These are phyloP conservation scores for Probosciger aterrimus DNA, from an alignment of 2,113 vertebrate species.

Conservation along the genomic window DNA sequence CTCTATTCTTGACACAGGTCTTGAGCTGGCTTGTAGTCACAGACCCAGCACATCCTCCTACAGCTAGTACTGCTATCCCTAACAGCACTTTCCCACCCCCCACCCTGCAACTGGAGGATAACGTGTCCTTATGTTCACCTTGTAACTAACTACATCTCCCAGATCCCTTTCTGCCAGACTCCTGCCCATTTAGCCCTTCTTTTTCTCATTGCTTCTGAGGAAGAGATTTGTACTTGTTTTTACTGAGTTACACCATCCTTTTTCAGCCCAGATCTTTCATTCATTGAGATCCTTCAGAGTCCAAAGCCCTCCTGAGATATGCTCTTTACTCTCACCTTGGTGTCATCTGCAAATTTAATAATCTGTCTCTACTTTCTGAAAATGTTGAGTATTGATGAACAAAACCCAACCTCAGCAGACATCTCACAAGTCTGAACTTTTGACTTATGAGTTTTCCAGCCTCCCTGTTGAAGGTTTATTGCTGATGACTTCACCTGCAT, in stretches of 20 bases:
- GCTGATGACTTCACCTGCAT: not conserved
- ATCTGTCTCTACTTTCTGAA: not conserved
- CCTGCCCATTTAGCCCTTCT: not conserved
- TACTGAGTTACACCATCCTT: not conserved
- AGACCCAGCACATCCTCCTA: not conserved
- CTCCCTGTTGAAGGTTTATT: not conserved
- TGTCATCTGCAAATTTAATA: not conserved
- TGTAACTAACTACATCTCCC: rapidly evolving
- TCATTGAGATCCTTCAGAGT: not conserved
- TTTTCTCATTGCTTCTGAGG: not conserved
- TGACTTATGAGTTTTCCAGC: not conserved
- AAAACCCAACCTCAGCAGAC: not conserved
- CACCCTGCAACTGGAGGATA: not conserved
- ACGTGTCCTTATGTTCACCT: rapidly evolving
- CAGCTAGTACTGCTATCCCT: not conserved
- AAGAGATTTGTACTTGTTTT: not conserved
- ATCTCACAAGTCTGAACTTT: not conserved
- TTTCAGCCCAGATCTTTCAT: not conserved
- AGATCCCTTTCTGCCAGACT: not conserved
- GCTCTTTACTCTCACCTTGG: not conserved
- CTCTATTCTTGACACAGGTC: not conserved
- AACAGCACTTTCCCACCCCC: not conserved
- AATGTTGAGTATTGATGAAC: not conserved
- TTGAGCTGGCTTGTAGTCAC: not conserved
- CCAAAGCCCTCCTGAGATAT: not conserved